Conservation (phyloP, 2,888 invertebrate species). For the Clunio marinus region DNA sequence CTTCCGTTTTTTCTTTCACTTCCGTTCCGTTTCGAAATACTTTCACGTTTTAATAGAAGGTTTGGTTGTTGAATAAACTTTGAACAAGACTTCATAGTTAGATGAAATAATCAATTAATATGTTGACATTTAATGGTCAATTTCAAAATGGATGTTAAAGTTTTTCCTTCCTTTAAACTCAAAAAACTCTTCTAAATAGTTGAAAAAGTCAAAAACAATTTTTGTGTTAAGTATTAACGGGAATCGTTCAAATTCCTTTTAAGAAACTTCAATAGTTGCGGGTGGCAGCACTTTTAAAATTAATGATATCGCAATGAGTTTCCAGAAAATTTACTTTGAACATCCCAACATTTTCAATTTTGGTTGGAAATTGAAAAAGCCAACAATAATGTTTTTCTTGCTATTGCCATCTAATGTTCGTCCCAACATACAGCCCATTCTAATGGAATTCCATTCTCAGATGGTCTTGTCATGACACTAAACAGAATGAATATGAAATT, state of each 20-base stretch:
- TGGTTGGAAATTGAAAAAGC: not conserved
- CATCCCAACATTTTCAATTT: conserved; percentile 3
- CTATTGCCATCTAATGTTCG: too few relatives aligned
- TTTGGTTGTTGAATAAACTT: too few relatives aligned
- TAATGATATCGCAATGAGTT: conserved; percentile 4
- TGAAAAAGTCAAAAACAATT: too few relatives aligned
- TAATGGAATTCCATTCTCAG: too few relatives aligned
- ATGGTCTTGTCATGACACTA: conserved; percentile 1
- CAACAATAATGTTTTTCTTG: too few relatives aligned
- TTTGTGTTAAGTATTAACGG: not conserved
- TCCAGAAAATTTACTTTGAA: not conserved
- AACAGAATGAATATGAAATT: not conserved
- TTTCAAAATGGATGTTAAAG: too few relatives aligned
- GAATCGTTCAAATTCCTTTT: not conserved
- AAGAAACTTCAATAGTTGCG: not conserved
- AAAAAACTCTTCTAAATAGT: too few relatives aligned
- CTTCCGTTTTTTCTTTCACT: conserved; percentile 6
- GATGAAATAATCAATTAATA: too few relatives aligned
- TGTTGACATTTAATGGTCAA: too few relatives aligned
- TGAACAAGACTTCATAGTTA: too few relatives aligned
- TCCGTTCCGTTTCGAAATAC: conserved; percentile 32
- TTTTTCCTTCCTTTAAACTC: too few relatives aligned
- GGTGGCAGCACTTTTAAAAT: too few relatives aligned
- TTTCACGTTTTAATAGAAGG: conserved; percentile 2
- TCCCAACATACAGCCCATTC: not conserved